phyloP scores from a whole-genome alignment of 2,888 invertebrate species.

The Dasypolia templi region DNA sequence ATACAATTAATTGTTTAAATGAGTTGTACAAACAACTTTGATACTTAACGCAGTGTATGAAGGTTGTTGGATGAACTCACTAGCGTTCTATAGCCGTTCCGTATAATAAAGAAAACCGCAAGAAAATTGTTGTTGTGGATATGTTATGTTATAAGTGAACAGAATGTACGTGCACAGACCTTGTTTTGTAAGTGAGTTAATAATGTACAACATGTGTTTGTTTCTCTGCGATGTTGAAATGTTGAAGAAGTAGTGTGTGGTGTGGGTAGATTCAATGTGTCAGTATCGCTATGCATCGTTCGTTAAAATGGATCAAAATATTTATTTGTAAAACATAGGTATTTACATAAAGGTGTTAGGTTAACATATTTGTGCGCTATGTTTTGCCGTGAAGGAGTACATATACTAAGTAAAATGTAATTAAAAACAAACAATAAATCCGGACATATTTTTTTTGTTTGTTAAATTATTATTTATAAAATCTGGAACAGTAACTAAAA shows the following conservation, averaged over 20 bases:
- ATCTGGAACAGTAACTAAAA: no score
- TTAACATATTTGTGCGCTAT: no score
- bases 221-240: slow-evolving; percentile 7
- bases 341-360: no score
- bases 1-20: slow-evolving; percentile 41
- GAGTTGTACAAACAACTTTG: slow-evolving; percentile 43
- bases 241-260: neutral
- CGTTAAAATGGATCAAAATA: no score
- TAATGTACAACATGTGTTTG: slow-evolving; percentile 28
- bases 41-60: slow-evolving; percentile 44
- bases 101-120: slow-evolving; percentile 62
- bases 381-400: no score
- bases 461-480: no score
- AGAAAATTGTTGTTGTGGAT: slow-evolving; percentile 58
- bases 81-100: slow-evolving; percentile 33
- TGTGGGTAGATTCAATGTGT: no score
- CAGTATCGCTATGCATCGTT: neutral
- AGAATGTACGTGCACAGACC: slow-evolving; percentile 52
- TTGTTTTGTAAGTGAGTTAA: slow-evolving; percentile 52
- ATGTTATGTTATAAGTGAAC: slow-evolving; percentile 59
- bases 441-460: no score
- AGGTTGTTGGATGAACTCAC: slow-evolving; percentile 46
- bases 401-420: no score
- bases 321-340: no score
- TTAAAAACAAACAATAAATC: no score